Evolutionary conservation across 1,140 invertebrate species (phyloP).

Genomic region (Delia radicum): DNA sequence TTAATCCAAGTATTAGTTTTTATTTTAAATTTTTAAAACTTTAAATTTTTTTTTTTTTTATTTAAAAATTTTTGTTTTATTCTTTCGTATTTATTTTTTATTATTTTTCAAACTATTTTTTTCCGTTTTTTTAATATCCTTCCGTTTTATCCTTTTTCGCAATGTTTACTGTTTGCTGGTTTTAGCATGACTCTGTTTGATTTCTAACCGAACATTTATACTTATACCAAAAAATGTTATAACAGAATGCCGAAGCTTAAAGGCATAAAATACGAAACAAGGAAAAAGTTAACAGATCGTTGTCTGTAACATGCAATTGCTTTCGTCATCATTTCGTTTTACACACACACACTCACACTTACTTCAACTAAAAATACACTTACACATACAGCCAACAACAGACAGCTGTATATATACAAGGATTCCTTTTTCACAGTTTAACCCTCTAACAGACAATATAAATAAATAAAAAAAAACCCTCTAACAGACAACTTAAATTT

Average conservation of each 20-base stretch:
- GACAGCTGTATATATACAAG: background rate
- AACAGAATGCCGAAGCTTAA: background rate
- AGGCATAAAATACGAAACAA: background rate
- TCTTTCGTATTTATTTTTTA: background rate
- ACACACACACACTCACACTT: background rate
- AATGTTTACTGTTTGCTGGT: constrained; percentile 3
- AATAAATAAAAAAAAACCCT: too few relatives aligned
- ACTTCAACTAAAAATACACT: background rate
- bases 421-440: background rate
- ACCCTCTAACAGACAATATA: too few relatives aligned
- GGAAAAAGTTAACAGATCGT: background rate
- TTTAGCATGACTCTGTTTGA: constrained; percentile 11
- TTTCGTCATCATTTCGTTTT: constrained; percentile 9
- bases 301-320: background rate
- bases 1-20: background rate
- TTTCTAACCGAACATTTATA: background rate
- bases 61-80: background rate
- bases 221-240: constrained; percentile 6
- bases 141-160: background rate
- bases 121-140: background rate
- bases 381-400: background rate
- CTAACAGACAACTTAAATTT: too few relatives aligned
- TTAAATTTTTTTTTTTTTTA: background rate
- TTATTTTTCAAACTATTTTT: background rate
- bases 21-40: background rate